Conservation (phyloP, 2,797 vertebrate species). For the Peromyscus eremicus region DNA sequence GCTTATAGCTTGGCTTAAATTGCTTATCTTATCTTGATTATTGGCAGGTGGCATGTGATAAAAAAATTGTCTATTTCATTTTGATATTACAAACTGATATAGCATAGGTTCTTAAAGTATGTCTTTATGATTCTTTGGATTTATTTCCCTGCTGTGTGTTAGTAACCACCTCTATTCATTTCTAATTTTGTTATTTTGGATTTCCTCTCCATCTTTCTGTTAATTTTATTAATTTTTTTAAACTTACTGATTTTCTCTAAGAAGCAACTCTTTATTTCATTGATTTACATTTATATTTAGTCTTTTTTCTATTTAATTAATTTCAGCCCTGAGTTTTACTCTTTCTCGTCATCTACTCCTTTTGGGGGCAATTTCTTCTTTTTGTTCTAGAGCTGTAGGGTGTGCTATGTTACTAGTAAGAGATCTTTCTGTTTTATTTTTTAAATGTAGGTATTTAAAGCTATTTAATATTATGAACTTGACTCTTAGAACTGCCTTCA, state of each 20-base stretch:
- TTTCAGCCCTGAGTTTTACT: not conserved
- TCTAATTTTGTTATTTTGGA: not conserved
- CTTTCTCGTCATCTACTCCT: too few relatives aligned
- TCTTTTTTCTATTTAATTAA: not conserved
- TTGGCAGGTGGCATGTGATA: not conserved
- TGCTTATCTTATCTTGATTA: not conserved
- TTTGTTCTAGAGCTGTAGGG: not conserved
- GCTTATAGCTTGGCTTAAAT: not conserved
- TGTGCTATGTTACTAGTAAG: not conserved
- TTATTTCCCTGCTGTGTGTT: not conserved
- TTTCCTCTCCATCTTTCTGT: not conserved
- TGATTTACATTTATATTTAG: too few relatives aligned
- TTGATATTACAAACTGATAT: not conserved
- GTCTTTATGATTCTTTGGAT: not conserved
- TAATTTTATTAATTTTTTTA: not conserved
- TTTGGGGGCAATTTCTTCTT: not conserved
- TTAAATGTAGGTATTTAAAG: too few relatives aligned
- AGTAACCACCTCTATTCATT: not conserved
- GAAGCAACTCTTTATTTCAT: too few relatives aligned
- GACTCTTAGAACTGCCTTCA: too few relatives aligned
- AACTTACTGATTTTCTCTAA: not conserved
- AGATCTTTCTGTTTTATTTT: too few relatives aligned
- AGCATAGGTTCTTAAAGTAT: not conserved
- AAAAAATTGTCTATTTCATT: not conserved
- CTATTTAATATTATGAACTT: too few relatives aligned